A percentile compares a stretch with the other conserved stretches of the same genome.
Evolutionary conservation across 2,113 vertebrate species (phyloP).

Genomic region (Phaetusa simplex): DNA sequence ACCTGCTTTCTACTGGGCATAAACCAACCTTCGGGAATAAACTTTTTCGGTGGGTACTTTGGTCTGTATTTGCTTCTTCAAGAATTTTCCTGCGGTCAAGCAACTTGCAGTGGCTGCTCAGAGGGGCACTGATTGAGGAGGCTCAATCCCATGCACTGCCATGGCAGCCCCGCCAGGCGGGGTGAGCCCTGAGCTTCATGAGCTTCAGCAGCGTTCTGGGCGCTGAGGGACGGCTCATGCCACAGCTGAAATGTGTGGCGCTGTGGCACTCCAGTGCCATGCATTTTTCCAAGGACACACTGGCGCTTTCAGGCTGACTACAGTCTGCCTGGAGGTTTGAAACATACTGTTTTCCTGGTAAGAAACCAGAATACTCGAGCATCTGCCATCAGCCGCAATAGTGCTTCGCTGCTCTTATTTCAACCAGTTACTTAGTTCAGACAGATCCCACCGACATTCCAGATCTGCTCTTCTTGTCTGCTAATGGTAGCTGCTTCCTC

Average conservation of each 20-base stretch:
- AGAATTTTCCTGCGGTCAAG: neutral
- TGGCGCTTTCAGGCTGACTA: neutral
- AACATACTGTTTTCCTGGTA: neutral
- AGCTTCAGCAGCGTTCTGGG: fast-evolving
- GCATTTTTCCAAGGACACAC: neutral
- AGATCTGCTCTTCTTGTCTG: neutral
- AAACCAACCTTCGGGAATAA: neutral
- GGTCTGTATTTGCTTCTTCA: neutral
- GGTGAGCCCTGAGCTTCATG: neutral
- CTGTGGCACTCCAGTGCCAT: fast-evolving
- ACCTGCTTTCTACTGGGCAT: neutral
- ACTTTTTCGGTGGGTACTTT: neutral
- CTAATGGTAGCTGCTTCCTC: neutral
- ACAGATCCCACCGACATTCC: neutral
- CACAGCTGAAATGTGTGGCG: neutral
- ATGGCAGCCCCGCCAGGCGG: neutral
- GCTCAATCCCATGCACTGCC: too few relatives aligned
- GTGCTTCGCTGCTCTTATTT: neutral
- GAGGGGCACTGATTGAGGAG: fast-evolving
- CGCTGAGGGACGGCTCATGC: neutral
- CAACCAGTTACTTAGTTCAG: neutral
- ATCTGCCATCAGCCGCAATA: neutral
- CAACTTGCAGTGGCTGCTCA: neutral
- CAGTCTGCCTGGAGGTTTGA: neutral
- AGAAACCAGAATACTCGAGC: neutral